Evolutionary conservation across 2,888 invertebrate species (phyloP).

Genomic region (Drosophila borealis): DNA sequence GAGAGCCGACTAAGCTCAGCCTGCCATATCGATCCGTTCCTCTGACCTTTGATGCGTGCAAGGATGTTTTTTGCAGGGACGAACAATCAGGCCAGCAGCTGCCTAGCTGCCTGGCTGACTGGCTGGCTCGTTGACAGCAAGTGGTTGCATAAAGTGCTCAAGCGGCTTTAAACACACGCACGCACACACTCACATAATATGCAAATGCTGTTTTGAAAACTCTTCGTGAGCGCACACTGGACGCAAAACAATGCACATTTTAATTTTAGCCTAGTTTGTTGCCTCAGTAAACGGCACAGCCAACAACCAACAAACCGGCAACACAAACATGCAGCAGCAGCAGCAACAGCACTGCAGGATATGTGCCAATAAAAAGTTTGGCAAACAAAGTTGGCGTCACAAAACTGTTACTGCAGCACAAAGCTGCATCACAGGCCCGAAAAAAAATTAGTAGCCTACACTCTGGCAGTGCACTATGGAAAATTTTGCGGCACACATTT

Average conservation of each 20-base stretch:
- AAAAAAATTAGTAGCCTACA: slow-evolving; percentile 52
- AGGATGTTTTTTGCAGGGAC: slow-evolving; percentile 29
- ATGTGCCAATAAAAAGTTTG: slow-evolving; percentile 81
- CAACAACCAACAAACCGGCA: slow-evolving; percentile 29
- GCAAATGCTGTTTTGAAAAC: slow-evolving; percentile 67
- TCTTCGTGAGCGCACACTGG: slow-evolving; percentile 38
- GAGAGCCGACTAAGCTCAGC: background rate
- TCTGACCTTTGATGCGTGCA: slow-evolving; percentile 63
- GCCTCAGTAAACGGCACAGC: slow-evolving; percentile 58
- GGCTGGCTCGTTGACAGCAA: slow-evolving; percentile 49
- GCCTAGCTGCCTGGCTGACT: background rate
- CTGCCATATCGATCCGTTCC: slow-evolving; percentile 48
- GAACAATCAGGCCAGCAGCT: slow-evolving; percentile 10
- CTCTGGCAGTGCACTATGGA: slow-evolving; percentile 3
- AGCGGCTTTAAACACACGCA: slow-evolving; percentile 51
- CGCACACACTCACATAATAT: slow-evolving; percentile 45
- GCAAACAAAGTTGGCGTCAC: slow-evolving; percentile 80
- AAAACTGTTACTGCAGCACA: slow-evolving; percentile 72
- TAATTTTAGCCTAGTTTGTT: slow-evolving; percentile 75
- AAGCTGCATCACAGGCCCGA: slow-evolving; percentile 40
- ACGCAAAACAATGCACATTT: slow-evolving; percentile 75
- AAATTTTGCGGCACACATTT: background rate
- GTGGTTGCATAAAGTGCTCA: slow-evolving; percentile 53
- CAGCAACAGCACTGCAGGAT: slow-evolving; percentile 55
- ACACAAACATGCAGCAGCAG: slow-evolving; percentile 19